Evolutionary conservation across 2,888 invertebrate genomes (phyloP).

Genomic region (Pristionchus maxplancki): DNA sequence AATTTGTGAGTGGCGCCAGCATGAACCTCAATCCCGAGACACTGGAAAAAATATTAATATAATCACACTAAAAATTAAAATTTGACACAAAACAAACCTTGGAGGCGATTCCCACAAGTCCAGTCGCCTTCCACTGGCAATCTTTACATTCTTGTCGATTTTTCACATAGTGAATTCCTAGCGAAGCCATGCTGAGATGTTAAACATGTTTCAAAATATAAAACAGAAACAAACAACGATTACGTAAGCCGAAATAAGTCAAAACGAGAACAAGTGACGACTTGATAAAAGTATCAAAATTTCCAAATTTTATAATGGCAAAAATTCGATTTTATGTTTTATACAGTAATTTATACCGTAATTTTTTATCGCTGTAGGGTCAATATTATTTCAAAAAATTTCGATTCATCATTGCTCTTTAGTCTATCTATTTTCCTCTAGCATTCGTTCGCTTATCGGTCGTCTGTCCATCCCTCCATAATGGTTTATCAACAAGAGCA

Average conservation of each 20-base stretch:
- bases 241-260: neutral
- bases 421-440: neutral
- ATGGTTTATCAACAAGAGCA: constrained; percentile 41
- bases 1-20: neutral
- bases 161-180: neutral
- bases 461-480: neutral
- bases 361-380: neutral
- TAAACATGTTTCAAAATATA: neutral
- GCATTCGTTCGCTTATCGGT: neutral
- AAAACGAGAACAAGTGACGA: neutral
- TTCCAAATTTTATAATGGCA: too few relatives aligned
- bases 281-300: neutral
- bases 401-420: neutral
- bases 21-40: constrained; percentile 1
- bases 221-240: neutral
- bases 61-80: neutral
- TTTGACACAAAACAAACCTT: neutral
- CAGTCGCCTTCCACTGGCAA: neutral
- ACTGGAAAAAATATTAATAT: neutral
- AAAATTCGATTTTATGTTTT: too few relatives aligned
- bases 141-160: constrained; percentile 39
- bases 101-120: constrained; percentile 8
- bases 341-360: neutral
- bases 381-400: neutral
- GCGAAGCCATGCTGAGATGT: neutral